Conservation (phyloP, 2,113 vertebrate genomes). For the Australoheros scitulus region DNA sequence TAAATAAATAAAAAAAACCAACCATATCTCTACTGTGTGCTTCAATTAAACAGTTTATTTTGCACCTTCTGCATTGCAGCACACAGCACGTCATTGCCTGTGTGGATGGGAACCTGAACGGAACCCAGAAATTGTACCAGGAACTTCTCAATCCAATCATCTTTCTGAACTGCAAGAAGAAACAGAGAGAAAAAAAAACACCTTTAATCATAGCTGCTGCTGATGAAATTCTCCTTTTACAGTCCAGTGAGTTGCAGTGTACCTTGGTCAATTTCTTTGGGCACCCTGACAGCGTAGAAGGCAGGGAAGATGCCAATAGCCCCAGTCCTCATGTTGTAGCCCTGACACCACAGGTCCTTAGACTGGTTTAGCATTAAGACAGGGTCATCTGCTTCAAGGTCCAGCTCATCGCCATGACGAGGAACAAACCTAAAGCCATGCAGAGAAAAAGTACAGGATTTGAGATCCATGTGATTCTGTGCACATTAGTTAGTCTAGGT, state of each 20-base stretch:
- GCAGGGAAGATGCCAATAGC: conserved; percentile 91
- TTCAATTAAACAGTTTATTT: neutral
- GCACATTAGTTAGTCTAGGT: neutral
- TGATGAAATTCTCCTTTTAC: neutral
- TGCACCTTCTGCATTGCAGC: conserved; percentile 96
- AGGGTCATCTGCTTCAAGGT: conserved; percentile 91
- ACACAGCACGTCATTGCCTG: conserved; percentile 92
- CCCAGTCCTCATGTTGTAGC: conserved; percentile 96
- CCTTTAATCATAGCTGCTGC: neutral
- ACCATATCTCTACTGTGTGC: neutral
- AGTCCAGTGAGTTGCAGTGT: neutral
- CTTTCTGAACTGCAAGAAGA: conserved; percentile 73
- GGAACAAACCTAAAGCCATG: conserved; percentile 88
- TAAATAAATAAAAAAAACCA: neutral
- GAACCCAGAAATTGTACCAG: conserved; percentile 93
- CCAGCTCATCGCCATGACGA: conserved; percentile 91
- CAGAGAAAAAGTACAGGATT: neutral
- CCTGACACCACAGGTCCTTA: conserved; percentile 94
- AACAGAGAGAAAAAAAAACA: neutral
- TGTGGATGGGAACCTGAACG: conserved; percentile 93
- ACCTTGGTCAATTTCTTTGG: conserved; percentile 73
- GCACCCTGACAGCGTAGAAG: conserved; percentile 89
- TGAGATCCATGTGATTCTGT: neutral
- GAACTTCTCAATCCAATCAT: conserved; percentile 87
- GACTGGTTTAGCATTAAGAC: conserved; percentile 89